Base-by-base conservation (phyloP, 2,888 invertebrate species). In the Fragum sueziense region DNA sequence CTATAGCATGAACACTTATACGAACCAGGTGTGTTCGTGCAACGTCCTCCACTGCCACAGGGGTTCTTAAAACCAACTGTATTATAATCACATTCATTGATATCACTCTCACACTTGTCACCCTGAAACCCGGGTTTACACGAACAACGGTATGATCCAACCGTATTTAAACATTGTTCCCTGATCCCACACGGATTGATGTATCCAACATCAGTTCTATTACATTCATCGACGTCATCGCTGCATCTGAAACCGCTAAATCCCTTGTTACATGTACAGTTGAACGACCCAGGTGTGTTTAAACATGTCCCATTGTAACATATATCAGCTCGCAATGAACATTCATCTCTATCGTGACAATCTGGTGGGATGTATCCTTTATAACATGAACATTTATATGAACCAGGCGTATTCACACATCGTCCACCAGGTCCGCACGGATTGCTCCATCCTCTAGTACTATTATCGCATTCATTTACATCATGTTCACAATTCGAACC, bases 401-500 rank as follows among this genome's bases (percentile, higher is more conserved):
- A 67, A 11, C 67, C 67, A 25, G 31, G 67, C 20, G 52, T 67
- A 31, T 67, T 74, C 1, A 54, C 20, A 29, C 74, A 74, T 2
- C 34, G 51, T 20, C 73, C 74, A 67, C 59, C 59, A 31, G 52
- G 51, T 33, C 41, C 7, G 37, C 78, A 54, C 4, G 22, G 17
- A 27, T 25, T 25, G 27, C 6, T 25, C 17, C 59, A 17, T 7
- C 59, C 22, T 27, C 17, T 59, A 2, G 27, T 29, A 7, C 59
- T 29, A 59, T 59, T 59, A 34, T 37, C n/a, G 17, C 83, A 80
- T 77, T 80, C 80, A 69, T 80, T 51, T 20, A 80, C 27, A 31
- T 80, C 80, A 34, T 37, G 57, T 0, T 51, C 47, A 75, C 86
- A 87, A 6, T 25, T 20, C 22, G 52, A 22, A 34, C 87, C 87